phyloP scores from a whole-genome alignment of 2,113 vertebrate genomes.

The Saccopteryx bilineata region DNA sequence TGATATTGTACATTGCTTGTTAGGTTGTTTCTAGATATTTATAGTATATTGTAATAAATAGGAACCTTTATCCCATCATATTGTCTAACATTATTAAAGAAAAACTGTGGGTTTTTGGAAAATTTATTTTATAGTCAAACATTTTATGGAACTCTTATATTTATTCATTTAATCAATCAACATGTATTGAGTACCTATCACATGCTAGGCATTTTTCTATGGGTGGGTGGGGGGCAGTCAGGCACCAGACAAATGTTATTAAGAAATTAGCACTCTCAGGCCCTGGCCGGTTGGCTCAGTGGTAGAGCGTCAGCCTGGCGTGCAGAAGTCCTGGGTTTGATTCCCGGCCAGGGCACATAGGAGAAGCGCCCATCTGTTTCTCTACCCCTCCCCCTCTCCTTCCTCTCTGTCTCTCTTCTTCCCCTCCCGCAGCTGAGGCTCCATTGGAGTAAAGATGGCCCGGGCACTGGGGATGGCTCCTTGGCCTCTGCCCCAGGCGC shows the following conservation, averaged over 20 bases:
- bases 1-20: not conserved
- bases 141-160: conserved; percentile 14
- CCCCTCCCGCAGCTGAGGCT: too few relatives aligned
- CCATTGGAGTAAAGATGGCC: too few relatives aligned
- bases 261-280: not conserved
- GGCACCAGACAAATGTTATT: not conserved
- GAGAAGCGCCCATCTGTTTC: too few relatives aligned
- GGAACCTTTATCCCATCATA: not conserved
- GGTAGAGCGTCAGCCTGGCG: too few relatives aligned
- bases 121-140: not conserved
- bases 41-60: not conserved
- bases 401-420: too few relatives aligned
- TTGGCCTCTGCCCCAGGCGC: too few relatives aligned
- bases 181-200: not conserved
- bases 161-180: not conserved
- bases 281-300: too few relatives aligned
- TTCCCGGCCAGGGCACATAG: too few relatives aligned
- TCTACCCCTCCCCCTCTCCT: too few relatives aligned
- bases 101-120: not conserved
- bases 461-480: too few relatives aligned
- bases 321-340: too few relatives aligned
- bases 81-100: not conserved
- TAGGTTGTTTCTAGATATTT: conserved; percentile 47
- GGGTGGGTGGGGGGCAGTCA: not conserved
- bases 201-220: not conserved